Percentiles rank a stretch among this genome's conserved stretches.
Conservation (phyloP, 2,797 vertebrate species). For the Hippopotamyrus pictus region DNA sequence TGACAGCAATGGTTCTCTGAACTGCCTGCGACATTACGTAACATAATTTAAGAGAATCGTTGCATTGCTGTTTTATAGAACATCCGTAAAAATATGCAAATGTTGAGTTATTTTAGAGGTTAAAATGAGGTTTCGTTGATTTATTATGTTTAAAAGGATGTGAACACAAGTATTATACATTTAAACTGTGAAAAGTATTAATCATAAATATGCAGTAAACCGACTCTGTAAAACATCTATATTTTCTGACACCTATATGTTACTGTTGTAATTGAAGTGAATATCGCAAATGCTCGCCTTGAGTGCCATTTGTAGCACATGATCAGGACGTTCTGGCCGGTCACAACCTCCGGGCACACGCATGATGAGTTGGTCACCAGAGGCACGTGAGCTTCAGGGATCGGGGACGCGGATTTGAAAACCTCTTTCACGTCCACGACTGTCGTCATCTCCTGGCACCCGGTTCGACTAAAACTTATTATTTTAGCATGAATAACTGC, state of each 20-base stretch:
- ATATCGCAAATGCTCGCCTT: constrained; percentile 47
- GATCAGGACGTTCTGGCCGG: constrained; percentile 69
- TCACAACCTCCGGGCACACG: constrained; percentile 64
- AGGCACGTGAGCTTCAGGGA: constrained; percentile 62
- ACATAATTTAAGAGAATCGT: background rate
- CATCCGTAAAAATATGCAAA: background rate
- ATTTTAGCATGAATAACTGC: constrained; percentile 71
- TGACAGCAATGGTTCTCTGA: background rate
- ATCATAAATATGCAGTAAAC: background rate
- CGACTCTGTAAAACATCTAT: background rate
- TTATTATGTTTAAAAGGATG: background rate
- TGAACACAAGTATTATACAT: background rate
- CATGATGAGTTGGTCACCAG: constrained; percentile 72
- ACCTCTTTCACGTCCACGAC: constrained; percentile 69
- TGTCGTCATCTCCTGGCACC: constrained; percentile 65
- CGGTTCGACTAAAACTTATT: constrained; percentile 63
- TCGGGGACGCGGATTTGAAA: constrained; percentile 59
- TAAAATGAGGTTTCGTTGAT: background rate
- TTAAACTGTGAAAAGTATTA: background rate
- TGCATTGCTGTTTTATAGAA: background rate
- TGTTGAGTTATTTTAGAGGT: background rate
- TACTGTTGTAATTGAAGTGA: background rate
- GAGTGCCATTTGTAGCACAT: constrained; percentile 72
- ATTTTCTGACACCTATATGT: background rate
- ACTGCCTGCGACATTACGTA: background rate